These are phyloP conservation scores for Gymnobelideus leadbeateri DNA, from an alignment of 2,113 vertebrate genomes.

Conservation along the genomic window DNA sequence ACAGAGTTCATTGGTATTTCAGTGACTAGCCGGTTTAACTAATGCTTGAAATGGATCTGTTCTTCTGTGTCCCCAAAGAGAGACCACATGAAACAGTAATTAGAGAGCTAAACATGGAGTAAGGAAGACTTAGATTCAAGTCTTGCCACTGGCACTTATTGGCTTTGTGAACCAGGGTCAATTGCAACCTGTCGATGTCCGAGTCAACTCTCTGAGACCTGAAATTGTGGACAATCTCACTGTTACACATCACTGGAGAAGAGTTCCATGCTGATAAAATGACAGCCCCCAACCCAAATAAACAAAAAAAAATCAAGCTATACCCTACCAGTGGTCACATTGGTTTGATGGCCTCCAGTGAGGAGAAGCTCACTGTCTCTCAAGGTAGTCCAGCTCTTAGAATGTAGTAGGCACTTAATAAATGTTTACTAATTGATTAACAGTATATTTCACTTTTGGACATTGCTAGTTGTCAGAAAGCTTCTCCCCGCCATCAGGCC, in stretches of 20 bases:
- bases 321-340: background rate
- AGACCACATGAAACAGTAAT: background rate
- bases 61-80: background rate
- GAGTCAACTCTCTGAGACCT: background rate
- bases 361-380: background rate
- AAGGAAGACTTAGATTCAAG: background rate
- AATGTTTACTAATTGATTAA: background rate
- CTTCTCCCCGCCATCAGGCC: background rate
- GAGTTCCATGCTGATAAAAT: background rate
- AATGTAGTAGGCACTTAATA: background rate
- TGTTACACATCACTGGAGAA: background rate
- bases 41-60: too few relatives aligned
- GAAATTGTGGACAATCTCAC: background rate
- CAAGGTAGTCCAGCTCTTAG: background rate
- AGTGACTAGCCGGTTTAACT: too few relatives aligned
- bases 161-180: background rate
- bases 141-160: background rate
- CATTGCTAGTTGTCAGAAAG: background rate
- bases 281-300: background rate
- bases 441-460: background rate
- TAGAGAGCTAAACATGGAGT: background rate
- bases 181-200: background rate
- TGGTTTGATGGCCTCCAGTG: background rate
- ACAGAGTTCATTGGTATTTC: too few relatives aligned
- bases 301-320: background rate